Percentiles rank a stretch among this genome's conserved stretches.
These are phyloP conservation scores for Potamilus streckersoni DNA, from an alignment of 1,140 invertebrate genomes.

Conservation along the genomic window DNA sequence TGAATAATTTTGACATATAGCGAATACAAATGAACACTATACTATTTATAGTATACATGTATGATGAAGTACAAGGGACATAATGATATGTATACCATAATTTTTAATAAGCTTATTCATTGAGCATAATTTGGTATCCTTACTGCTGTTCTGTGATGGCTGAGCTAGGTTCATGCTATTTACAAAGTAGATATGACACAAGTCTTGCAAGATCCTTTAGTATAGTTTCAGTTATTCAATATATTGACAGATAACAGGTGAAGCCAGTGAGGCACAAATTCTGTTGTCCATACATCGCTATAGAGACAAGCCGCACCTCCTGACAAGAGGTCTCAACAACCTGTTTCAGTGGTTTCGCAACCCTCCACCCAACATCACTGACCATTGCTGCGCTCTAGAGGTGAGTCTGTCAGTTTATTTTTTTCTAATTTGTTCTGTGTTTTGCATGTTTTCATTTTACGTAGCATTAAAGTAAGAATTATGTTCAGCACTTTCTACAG, in stretches of 20 bases:
- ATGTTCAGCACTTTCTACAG: too few species aligned
- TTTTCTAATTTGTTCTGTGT: neutral
- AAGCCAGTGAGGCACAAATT: conserved; percentile 92
- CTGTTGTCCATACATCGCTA: conserved; percentile 81
- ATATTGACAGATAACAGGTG: conserved; percentile 81
- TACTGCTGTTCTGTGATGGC: neutral
- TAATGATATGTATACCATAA: too few species aligned
- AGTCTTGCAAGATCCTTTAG: too few species aligned
- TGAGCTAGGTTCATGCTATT: neutral
- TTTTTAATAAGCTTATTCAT: too few species aligned
- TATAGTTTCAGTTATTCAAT: too few species aligned
- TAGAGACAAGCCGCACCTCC: conserved; percentile 81
- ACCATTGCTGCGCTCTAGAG: conserved; percentile 51
- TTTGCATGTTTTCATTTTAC: neutral
- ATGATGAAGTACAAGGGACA: too few species aligned
- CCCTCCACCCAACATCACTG: conserved; percentile 10
- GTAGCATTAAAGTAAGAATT: neutral
- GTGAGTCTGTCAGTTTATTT: conserved; percentile 26
- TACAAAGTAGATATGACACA: too few species aligned
- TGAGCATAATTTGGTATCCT: neutral
- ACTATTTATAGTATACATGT: too few species aligned
- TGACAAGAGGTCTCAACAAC: conserved; percentile 89
- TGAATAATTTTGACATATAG: too few species aligned
- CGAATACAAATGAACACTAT: too few species aligned
- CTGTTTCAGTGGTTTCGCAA: conserved; percentile 85